These are phyloP conservation scores for Caenorhabditis sinica DNA, from an alignment of 2,888 invertebrate genomes.

Conservation along the genomic window DNA sequence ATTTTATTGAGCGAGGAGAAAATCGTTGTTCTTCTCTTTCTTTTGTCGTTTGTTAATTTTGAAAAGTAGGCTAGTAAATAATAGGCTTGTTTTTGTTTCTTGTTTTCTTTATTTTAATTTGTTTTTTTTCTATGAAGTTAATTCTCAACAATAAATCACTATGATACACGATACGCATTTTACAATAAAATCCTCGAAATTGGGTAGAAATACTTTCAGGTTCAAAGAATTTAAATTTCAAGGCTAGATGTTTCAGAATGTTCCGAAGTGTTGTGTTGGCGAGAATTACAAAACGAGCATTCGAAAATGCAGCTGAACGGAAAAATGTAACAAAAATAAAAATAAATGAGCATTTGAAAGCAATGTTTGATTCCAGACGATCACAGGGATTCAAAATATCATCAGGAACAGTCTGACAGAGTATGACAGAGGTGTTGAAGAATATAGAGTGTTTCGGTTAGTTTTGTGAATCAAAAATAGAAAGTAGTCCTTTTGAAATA, in stretches of 20 bases:
- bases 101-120: conserved; percentile 19
- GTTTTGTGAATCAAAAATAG: not conserved
- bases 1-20: conserved; percentile 12
- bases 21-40: conserved; percentile 27
- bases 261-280: conserved; percentile 31
- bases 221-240: not conserved
- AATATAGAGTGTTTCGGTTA: conserved; percentile 51
- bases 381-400: conserved; percentile 41
- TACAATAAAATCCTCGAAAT: not conserved
- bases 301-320: conserved; percentile 34
- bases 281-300: conserved; percentile 22
- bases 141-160: conserved; percentile 8
- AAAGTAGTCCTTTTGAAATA: not conserved
- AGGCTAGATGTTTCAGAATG: conserved; percentile 13
- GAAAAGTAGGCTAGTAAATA: conserved; percentile 28
- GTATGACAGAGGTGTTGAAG: conserved; percentile 50
- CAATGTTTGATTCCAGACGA: conserved; percentile 29
- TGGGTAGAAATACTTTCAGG: conserved; percentile 7
- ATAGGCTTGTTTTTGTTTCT: conserved; percentile 31
- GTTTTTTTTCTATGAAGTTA: conserved; percentile 6
- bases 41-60: conserved; percentile 29
- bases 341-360: not conserved
- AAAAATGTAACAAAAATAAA: conserved; percentile 13
- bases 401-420: conserved; percentile 50
- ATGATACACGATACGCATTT: not conserved